Conservation (phyloP, 2,888 invertebrate species). For the Leucoma salicis region DNA sequence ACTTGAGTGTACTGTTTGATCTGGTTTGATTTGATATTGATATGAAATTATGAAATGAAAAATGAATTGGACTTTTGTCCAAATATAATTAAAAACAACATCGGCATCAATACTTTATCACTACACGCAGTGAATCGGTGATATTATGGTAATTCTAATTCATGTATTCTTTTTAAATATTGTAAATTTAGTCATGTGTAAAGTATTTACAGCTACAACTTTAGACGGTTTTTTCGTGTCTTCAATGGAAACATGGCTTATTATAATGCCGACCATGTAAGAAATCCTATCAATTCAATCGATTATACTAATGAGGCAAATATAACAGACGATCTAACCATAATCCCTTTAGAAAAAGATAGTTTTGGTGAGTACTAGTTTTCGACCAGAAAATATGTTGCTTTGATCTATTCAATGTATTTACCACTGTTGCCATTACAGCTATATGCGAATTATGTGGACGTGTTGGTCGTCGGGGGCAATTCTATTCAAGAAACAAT, state of each 20-base stretch:
- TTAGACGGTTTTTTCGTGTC: constrained; percentile 42
- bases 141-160: neutral
- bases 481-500: constrained; percentile 66
- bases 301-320: constrained; percentile 52
- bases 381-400: constrained; percentile 3
- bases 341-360: constrained; percentile 93
- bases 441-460: constrained; percentile 77
- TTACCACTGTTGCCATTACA: constrained; percentile 31
- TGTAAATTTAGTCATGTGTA: constrained; percentile 57
- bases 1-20: no score
- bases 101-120: no score
- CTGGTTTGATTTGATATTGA: no score
- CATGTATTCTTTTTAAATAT: neutral
- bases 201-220: constrained; percentile 55
- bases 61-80: no score
- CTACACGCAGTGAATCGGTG: no score
- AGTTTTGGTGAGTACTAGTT: constrained; percentile 88
- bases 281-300: constrained; percentile 41
- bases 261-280: constrained; percentile 54
- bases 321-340: constrained; percentile 86
- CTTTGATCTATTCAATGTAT: constrained; percentile 5
- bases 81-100: no score
- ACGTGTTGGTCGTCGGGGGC: constrained; percentile 62
- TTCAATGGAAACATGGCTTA: constrained; percentile 63
- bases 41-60: no score